phyloP scores from a whole-genome alignment of 2,888 invertebrate genomes.

The Drosophila mercatorum region DNA sequence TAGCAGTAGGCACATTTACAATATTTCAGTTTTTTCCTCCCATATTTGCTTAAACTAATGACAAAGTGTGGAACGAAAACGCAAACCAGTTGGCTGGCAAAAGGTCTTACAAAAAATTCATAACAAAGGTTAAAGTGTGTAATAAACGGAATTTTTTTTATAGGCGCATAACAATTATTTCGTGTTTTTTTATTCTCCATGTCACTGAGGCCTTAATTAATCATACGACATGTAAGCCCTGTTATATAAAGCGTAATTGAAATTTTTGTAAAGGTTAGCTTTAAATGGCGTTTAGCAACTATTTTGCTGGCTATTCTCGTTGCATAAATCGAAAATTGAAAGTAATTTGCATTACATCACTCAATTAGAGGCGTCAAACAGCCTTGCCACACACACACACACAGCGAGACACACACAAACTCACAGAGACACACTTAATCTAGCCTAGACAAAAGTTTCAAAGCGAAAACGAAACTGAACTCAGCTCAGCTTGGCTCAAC shows the following conservation, averaged over 20 bases:
- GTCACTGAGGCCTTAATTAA: conserved; percentile 22
- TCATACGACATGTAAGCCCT: conserved; percentile 29
- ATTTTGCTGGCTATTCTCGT: conserved; percentile 19
- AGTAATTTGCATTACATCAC: conserved; percentile 80
- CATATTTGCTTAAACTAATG: conserved; percentile 68
- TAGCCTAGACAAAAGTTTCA: conserved; percentile 40
- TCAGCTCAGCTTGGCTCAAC: conserved; percentile 22
- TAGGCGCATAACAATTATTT: conserved; percentile 9
- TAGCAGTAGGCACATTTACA: conserved; percentile 39
- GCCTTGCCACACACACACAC: conserved; percentile 62
- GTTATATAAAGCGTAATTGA: conserved; percentile 10
- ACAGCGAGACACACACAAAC: background rate
- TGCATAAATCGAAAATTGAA: conserved; percentile 55
- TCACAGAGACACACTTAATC: conserved; percentile 17
- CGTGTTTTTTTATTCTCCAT: background rate
- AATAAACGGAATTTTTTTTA: conserved; percentile 2
- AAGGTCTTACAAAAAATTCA: conserved; percentile 6
- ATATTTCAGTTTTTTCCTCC: background rate
- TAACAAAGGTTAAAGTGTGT: conserved; percentile 10
- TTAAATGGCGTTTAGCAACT: conserved; percentile 29
- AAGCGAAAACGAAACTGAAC: conserved; percentile 35
- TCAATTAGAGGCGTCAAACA: conserved; percentile 66
- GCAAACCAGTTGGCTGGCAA: conserved; percentile 18
- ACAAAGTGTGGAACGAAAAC: conserved; percentile 44
- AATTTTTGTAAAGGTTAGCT: conserved; percentile 13